These are phyloP conservation scores for Bostrychus sinensis DNA, from an alignment of 2,113 vertebrate genomes.

Conservation along the genomic window DNA sequence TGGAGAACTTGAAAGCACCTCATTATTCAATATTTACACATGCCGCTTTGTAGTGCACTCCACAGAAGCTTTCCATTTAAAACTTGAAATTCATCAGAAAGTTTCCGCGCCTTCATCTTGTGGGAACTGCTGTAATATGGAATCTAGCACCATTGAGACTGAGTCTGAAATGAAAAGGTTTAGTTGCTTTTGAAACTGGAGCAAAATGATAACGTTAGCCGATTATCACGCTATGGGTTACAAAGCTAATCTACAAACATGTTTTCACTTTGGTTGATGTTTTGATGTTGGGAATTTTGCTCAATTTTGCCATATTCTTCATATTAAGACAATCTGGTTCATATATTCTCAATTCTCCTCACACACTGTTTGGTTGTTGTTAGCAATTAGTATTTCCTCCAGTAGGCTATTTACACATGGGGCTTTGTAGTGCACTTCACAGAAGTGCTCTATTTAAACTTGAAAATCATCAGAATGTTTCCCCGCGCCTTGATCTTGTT, in stretches of 20 bases:
- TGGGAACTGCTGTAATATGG: slow-evolving; percentile 62
- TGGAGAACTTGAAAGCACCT: slow-evolving; percentile 72
- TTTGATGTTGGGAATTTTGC: not conserved
- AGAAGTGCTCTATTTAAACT: slow-evolving; percentile 78
- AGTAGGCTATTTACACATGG: slow-evolving; percentile 63
- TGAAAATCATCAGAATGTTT: slow-evolving; percentile 63
- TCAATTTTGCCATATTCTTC: slow-evolving; percentile 4
- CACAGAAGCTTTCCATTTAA: slow-evolving; percentile 80
- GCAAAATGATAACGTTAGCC: not conserved
- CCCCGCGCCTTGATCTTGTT: slow-evolving; percentile 56
- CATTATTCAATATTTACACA: slow-evolving; percentile 79
- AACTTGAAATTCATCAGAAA: slow-evolving; percentile 67
- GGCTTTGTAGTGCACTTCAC: slow-evolving; percentile 73
- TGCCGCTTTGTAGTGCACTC: slow-evolving; percentile 72
- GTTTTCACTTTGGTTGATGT: slow-evolving; percentile 34
- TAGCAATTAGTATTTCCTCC: slow-evolving; percentile 4
- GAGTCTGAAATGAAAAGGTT: slow-evolving; percentile 37
- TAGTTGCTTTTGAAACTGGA: slow-evolving; percentile 55
- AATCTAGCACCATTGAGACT: slow-evolving; percentile 49
- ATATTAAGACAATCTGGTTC: not conserved
- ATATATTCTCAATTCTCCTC: not conserved
- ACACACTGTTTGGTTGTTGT: slow-evolving; percentile 2
- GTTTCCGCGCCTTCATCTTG: slow-evolving; percentile 61
- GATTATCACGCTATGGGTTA: slow-evolving; percentile 43
- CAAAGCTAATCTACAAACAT: slow-evolving; percentile 38